Percentiles rank a stretch among this genome's conserved stretches.
These are phyloP conservation scores for Probaryconus sp. DNA, from an alignment of 1,140 invertebrate genomes.

Conservation along the genomic window DNA sequence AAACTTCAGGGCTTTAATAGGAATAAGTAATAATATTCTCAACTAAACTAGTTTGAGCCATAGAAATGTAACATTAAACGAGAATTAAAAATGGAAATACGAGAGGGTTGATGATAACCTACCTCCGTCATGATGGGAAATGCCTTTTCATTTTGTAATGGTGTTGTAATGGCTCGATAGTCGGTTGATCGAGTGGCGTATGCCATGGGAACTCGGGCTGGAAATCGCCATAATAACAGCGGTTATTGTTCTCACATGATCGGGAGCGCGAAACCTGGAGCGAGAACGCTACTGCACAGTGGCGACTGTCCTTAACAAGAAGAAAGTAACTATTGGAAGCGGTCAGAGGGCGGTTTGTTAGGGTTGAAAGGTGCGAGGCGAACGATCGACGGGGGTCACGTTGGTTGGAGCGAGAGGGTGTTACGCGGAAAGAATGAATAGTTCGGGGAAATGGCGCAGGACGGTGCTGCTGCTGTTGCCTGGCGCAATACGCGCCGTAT, in stretches of 20 bases:
- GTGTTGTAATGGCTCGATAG: slow-evolving; percentile 13
- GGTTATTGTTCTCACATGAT: slow-evolving; percentile 33
- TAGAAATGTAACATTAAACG: too few relatives aligned
- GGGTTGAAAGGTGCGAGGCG: slow-evolving; percentile 46
- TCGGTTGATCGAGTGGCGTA: background rate
- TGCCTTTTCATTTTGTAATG: slow-evolving; percentile 63
- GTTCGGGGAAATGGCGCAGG: slow-evolving; percentile 19
- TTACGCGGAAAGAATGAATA: slow-evolving; percentile 21
- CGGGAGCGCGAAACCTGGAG: slow-evolving; percentile 13
- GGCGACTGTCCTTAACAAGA: slow-evolving; percentile 39
- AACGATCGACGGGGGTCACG: slow-evolving; percentile 27
- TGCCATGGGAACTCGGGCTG: background rate
- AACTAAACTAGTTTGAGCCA: too few relatives aligned
- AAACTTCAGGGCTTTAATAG: too few relatives aligned
- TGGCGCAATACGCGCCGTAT: slow-evolving; percentile 44
- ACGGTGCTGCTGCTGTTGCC: slow-evolving; percentile 23
- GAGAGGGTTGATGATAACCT: slow-evolving; percentile 21
- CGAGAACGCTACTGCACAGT: slow-evolving; percentile 31
- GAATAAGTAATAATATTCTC: too few relatives aligned
- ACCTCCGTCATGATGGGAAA: slow-evolving; percentile 68
- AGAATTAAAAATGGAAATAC: background rate
- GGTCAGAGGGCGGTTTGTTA: slow-evolving; percentile 48
- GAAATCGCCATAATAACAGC: slow-evolving; percentile 28
- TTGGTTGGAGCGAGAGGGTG: slow-evolving; percentile 25
- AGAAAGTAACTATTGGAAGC: slow-evolving; percentile 44